Evolutionary conservation across 2,888 invertebrate genomes (phyloP).

Genomic region (Perizoma flavofasciatum): DNA sequence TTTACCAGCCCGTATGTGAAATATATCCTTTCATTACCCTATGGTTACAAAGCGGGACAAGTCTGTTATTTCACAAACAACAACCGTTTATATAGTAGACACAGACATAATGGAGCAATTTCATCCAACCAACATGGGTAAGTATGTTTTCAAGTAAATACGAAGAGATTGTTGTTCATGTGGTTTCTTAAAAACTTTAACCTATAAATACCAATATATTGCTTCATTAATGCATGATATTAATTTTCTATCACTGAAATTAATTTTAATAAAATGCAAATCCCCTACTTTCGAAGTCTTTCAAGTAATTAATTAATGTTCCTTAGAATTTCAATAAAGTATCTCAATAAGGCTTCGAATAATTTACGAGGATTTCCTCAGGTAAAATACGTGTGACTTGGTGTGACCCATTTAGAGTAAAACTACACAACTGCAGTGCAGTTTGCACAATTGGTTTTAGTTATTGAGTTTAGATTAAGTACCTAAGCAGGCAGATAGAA

Average conservation of each 20-base stretch:
- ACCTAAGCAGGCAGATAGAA: too few relatives aligned
- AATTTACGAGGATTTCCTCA: slow-evolving; percentile 6
- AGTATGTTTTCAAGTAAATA: too few relatives aligned
- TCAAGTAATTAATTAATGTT: slow-evolving; percentile 27
- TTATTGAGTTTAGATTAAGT: too few relatives aligned
- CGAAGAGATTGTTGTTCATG: too few relatives aligned
- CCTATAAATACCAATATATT: slow-evolving; percentile 16
- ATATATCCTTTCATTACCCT: slow-evolving; percentile 50
- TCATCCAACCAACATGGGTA: slow-evolving; percentile 6
- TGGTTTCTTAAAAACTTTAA: background rate
- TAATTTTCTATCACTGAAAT: slow-evolving; percentile 26
- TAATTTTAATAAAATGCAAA: slow-evolving; percentile 30
- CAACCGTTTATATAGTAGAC: slow-evolving; percentile 10
- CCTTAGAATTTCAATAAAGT: slow-evolving; percentile 28
- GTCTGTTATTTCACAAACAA: slow-evolving; percentile 25
- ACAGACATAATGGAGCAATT: slow-evolving; percentile 17
- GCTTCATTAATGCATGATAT: slow-evolving; percentile 17
- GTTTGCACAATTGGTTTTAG: too few relatives aligned
- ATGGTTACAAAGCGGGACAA: slow-evolving; percentile 34
- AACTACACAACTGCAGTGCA: background rate
- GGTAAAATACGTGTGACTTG: background rate
- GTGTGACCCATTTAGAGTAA: background rate
- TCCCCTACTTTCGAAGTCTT: slow-evolving; percentile 25
- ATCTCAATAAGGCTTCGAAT: slow-evolving; percentile 12
- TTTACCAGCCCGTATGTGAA: slow-evolving; percentile 52